These are phyloP conservation scores for Varroa destructor DNA, from an alignment of 1,140 invertebrate genomes.

Conservation along the genomic window DNA sequence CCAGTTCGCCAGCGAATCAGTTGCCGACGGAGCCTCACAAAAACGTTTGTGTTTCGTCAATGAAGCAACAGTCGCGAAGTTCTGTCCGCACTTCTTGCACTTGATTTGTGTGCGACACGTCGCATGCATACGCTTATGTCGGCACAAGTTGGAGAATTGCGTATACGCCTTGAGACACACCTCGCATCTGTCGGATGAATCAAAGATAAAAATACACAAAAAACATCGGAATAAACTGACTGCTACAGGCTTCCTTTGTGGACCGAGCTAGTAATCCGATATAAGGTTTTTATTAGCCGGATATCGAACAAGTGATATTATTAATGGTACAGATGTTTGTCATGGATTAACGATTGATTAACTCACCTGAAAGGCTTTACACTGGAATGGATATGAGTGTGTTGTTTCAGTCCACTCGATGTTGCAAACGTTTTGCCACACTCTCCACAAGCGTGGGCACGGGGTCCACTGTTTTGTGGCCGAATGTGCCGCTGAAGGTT, in stretches of 20 bases:
- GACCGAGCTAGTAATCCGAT: too few species aligned
- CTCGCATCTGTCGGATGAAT: slow-evolving; percentile 49
- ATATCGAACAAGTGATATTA: too few species aligned
- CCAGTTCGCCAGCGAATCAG: slow-evolving; percentile 33
- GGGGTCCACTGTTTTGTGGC: slow-evolving; percentile 50
- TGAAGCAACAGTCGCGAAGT: slow-evolving; percentile 71
- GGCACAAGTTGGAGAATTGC: slow-evolving; percentile 97
- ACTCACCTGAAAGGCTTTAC: slow-evolving; percentile 79
- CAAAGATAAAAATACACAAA: background rate
- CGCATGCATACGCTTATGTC: slow-evolving; percentile 96
- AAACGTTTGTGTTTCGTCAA: slow-evolving; percentile 48
- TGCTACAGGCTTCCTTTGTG: too few species aligned
- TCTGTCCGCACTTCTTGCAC: slow-evolving; percentile 78
- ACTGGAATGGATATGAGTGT: slow-evolving; percentile 96
- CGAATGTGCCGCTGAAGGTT: slow-evolving; percentile 91
- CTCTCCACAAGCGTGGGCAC: slow-evolving; percentile 82
- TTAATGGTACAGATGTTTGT: too few species aligned
- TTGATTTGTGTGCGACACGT: slow-evolving; percentile 68
- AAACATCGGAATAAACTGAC: too few species aligned
- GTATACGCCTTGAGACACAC: slow-evolving; percentile 76
- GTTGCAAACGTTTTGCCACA: slow-evolving; percentile 97
- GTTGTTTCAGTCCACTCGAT: slow-evolving; percentile 92
- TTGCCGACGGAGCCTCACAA: slow-evolving; percentile 46
- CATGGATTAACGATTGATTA: slow-evolving; percentile 37
- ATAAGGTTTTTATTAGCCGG: too few species aligned